phyloP scores from a whole-genome alignment of 1,140 invertebrate species.

The Eriocheir sinensis region DNA sequence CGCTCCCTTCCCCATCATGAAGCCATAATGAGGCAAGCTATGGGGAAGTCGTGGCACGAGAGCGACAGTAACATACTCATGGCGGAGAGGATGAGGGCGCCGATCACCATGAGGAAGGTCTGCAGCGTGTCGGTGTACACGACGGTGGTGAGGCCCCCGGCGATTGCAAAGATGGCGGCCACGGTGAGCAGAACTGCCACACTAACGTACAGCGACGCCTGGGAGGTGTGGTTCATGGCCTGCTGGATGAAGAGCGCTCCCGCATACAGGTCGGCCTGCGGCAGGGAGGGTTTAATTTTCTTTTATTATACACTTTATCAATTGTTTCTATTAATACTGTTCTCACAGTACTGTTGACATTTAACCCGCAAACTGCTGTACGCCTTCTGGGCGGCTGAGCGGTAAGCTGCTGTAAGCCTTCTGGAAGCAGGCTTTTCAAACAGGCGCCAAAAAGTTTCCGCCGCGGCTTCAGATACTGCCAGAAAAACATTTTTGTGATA shows the following conservation, averaged over 20 bases:
- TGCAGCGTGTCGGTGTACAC: slow-evolving; percentile 86
- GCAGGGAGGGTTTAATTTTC: too few species aligned
- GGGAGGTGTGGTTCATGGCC: slow-evolving; percentile 72
- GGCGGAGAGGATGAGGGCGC: slow-evolving; percentile 83
- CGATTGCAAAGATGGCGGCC: slow-evolving; percentile 83
- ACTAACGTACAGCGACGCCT: slow-evolving; percentile 82
- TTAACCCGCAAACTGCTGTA: too few species aligned
- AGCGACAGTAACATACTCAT: slow-evolving; percentile 61
- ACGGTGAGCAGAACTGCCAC: slow-evolving; percentile 83
- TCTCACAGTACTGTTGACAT: too few species aligned
- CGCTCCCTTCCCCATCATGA: background rate
- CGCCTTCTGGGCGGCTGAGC: too few species aligned
- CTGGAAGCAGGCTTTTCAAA: too few species aligned
- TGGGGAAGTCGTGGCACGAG: too few species aligned
- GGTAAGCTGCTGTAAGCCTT: too few species aligned
- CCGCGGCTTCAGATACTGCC: too few species aligned
- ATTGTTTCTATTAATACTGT: too few species aligned
- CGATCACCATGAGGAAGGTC: slow-evolving; percentile 85
- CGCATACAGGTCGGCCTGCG: slow-evolving; percentile 84
- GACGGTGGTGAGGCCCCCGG: slow-evolving; percentile 84
- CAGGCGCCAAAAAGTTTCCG: too few species aligned
- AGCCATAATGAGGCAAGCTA: background rate
- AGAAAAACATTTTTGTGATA: too few species aligned
- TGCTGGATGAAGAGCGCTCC: slow-evolving; percentile 84
- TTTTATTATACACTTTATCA: too few species aligned